These are phyloP conservation scores for Microplitis manilae DNA, from an alignment of 2,888 invertebrate species.

Conservation along the genomic window DNA sequence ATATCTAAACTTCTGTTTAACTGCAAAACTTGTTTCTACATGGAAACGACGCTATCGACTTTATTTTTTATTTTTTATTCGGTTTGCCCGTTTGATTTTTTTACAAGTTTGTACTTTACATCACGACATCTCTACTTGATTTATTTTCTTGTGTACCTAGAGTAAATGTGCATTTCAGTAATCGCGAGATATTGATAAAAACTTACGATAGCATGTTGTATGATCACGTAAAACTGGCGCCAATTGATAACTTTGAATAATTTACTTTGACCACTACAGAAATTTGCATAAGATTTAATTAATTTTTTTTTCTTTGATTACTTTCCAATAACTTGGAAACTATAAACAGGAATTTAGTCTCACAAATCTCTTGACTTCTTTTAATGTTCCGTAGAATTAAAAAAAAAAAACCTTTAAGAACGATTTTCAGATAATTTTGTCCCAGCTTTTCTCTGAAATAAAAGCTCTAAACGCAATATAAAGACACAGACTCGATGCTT, in stretches of 20 bases:
- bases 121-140: slow-evolving; percentile 5
- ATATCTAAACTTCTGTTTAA: background rate
- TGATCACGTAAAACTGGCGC: slow-evolving; percentile 51
- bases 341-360: no score
- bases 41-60: background rate
- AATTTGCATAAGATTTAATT: background rate
- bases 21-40: background rate
- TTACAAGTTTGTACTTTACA: background rate
- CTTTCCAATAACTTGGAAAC: no score
- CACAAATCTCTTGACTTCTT: no score
- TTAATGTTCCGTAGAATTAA: no score
- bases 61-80: background rate
- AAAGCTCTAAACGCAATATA: no score
- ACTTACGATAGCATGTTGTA: slow-evolving; percentile 42
- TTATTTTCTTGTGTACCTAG: slow-evolving; percentile 4
- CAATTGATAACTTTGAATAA: slow-evolving; percentile 19
- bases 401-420: no score
- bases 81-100: background rate
- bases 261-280: background rate
- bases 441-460: no score
- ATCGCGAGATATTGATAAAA: slow-evolving; percentile 16
- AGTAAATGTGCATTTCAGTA: slow-evolving; percentile 21
- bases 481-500: no score
- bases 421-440: no score
- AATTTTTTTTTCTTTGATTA: no score